Evolutionary conservation across 2,113 vertebrate genomes (phyloP).

Genomic region (Saguinus imperator): DNA sequence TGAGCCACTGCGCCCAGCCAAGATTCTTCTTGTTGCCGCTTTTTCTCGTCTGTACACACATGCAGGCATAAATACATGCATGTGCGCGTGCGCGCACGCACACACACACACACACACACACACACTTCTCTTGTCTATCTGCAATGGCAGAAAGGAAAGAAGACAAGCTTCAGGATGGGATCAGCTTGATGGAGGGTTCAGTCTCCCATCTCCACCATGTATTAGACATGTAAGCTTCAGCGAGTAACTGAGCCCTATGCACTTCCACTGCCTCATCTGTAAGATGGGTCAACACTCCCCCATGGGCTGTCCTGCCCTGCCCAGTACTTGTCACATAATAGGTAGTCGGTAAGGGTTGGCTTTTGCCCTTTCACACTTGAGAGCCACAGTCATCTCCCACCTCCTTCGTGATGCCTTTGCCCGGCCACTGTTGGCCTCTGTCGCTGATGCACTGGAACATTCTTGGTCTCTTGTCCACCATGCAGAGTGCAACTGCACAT

Average conservation of each 20-base stretch:
- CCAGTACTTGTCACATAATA: not conserved
- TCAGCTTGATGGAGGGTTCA: not conserved
- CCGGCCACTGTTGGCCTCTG: not conserved
- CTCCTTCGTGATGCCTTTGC: not conserved
- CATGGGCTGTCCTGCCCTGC: accelerated
- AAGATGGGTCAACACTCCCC: accelerated
- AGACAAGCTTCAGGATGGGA: not conserved
- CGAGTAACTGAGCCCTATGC: accelerated
- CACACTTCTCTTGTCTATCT: not conserved
- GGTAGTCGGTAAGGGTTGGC: accelerated
- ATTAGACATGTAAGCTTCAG: accelerated
- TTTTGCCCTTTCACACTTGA: not conserved
- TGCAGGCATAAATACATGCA: no score
- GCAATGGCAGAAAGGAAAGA: not conserved
- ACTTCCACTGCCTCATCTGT: not conserved
- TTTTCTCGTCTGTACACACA: accelerated
- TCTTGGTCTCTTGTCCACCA: not conserved
- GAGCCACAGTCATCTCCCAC: no score
- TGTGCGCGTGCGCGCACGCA: no score
- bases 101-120: no score
- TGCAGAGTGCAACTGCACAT: accelerated
- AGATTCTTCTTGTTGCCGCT: not conserved
- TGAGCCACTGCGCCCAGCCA: no score
- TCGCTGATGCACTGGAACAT: not conserved
- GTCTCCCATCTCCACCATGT: accelerated